These are phyloP conservation scores for Mythimna impura DNA, from an alignment of 2,888 invertebrate species.

Conservation along the genomic window DNA sequence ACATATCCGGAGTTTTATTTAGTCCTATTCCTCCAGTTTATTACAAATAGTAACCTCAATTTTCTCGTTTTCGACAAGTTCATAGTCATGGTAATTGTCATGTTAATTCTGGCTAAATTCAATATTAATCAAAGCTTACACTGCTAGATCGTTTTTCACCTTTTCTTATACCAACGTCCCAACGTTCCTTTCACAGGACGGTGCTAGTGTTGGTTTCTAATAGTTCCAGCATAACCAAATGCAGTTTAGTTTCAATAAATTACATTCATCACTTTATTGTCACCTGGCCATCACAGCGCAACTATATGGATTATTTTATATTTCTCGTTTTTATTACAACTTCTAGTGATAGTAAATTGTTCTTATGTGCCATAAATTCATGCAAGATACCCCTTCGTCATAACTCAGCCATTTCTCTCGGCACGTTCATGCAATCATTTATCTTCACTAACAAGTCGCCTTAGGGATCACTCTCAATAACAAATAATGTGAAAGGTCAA, in stretches of 20 bases:
- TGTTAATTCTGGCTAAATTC: not conserved
- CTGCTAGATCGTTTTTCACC: too few species aligned
- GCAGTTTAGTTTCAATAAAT: not conserved
- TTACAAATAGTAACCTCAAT: not conserved
- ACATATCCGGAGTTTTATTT: not conserved
- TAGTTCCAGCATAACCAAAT: constrained; percentile 2
- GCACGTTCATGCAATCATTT: constrained; percentile 68
- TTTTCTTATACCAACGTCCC: not conserved
- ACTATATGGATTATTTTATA: not conserved
- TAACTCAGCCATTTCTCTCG: constrained; percentile 64
- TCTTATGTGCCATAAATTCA: constrained; percentile 35
- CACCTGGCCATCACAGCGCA: not conserved
- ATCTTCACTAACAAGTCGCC: constrained; percentile 72
- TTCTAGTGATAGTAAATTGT: constrained; percentile 13
- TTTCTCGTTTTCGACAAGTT: not conserved
- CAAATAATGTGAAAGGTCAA: constrained; percentile 80
- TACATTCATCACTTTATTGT: not conserved
- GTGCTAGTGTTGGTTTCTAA: not conserved
- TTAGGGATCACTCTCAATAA: constrained; percentile 72
- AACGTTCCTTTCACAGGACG: not conserved
- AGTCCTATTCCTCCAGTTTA: not conserved
- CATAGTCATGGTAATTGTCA: not conserved
- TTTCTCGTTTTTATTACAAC: constrained; percentile 11
- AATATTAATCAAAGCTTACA: not conserved
- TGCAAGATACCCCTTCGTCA: constrained; percentile 20